These are phyloP conservation scores for Rafetus swinhoei DNA, from an alignment of 2,113 vertebrate species.

Conservation along the genomic window DNA sequence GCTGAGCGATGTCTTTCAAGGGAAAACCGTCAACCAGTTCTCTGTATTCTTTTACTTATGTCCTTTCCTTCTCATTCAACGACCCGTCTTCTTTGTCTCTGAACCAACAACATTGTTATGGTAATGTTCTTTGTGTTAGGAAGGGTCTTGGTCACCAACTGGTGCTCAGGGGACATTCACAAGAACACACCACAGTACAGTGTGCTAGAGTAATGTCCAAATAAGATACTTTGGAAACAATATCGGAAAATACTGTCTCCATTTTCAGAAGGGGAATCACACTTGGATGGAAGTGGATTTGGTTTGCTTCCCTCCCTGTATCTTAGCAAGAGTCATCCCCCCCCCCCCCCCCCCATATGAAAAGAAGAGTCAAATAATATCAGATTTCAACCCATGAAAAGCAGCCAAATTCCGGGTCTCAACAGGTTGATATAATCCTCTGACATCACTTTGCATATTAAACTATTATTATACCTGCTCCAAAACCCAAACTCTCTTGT, in stretches of 20 bases:
- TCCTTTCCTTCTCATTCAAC: not conserved
- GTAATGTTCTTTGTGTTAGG: not conserved
- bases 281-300: not conserved
- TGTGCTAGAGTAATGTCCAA: not conserved
- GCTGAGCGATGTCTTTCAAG: not conserved
- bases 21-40: not conserved
- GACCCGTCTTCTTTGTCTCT: not conserved
- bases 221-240: not conserved
- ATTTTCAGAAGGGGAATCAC: not conserved
- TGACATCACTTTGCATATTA: not conserved
- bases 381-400: not conserved
- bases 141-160: not conserved
- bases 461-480: not conserved
- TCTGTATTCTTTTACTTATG: accelerated
- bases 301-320: not conserved
- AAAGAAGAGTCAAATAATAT: not conserved
- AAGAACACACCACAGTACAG: accelerated
- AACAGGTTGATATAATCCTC: not conserved
- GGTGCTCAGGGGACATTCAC: not conserved
- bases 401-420: not conserved
- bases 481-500: not conserved
- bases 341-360: not conserved
- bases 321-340: not conserved
- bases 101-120: not conserved
- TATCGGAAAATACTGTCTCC: not conserved